Evolutionary conservation across 2,888 invertebrate genomes (phyloP).

Genomic region (Cryptus viduatorius): DNA sequence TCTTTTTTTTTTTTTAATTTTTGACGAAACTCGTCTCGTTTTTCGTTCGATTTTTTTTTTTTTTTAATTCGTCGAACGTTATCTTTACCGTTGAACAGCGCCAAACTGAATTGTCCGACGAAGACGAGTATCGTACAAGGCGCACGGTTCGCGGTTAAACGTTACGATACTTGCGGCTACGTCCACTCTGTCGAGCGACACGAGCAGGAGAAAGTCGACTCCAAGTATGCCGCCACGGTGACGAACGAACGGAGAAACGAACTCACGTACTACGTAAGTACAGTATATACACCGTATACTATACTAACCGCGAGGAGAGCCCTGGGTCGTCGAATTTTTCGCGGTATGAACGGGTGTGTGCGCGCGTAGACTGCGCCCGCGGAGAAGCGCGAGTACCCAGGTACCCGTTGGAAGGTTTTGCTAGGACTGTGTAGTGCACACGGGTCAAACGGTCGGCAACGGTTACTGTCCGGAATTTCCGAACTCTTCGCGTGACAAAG

Average conservation of each 20-base stretch:
- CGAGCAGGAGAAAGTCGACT: constrained; percentile 78
- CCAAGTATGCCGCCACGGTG: constrained; percentile 77
- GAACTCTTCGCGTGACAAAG: background rate
- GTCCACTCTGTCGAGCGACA: constrained; percentile 60
- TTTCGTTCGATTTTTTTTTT: constrained; percentile 17
- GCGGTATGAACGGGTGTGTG: background rate
- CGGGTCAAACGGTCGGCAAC: background rate
- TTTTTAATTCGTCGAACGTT: background rate
- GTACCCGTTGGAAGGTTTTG: background rate
- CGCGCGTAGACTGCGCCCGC: too few relatives aligned
- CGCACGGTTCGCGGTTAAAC: constrained; percentile 63
- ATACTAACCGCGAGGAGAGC: constrained; percentile 26
- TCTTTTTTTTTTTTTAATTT: background rate
- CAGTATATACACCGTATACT: constrained; percentile 26
- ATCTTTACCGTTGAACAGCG: background rate
- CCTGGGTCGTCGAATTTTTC: constrained; percentile 13
- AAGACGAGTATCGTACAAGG: constrained; percentile 33
- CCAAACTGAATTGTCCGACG: constrained; percentile 11
- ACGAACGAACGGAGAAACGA: constrained; percentile 69
- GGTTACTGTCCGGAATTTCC: background rate
- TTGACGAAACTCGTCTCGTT: constrained; percentile 8
- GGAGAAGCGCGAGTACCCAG: too few relatives aligned
- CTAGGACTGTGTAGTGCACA: background rate
- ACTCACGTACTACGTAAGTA: constrained; percentile 54
- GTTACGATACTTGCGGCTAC: constrained; percentile 56